phyloP scores from a whole-genome alignment of 1,140 invertebrate genomes.

The Alviniconcha marisindica region DNA sequence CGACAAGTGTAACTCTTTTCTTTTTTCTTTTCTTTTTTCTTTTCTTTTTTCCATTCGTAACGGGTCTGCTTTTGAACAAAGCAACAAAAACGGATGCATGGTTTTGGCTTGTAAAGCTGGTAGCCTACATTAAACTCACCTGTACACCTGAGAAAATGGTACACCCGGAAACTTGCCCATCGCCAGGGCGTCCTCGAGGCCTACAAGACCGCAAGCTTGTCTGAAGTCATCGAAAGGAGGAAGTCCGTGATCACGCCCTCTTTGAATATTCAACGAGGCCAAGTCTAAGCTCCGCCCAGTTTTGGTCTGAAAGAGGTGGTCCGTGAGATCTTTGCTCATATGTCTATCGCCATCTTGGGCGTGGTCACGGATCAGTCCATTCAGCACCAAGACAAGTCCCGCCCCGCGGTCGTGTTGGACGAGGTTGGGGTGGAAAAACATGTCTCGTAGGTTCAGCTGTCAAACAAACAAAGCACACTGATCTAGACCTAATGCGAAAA shows the following conservation, averaged over 20 bases:
- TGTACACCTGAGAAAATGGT: conserved; percentile 62
- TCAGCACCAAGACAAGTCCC: not conserved
- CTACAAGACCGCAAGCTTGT: conserved; percentile 71
- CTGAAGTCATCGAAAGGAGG: conserved; percentile 72
- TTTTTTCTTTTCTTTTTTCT: too few species aligned
- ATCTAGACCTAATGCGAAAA: too few species aligned
- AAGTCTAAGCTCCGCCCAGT: conserved; percentile 69
- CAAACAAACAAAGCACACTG: not conserved
- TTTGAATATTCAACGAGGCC: conserved; percentile 81
- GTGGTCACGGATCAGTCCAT: conserved; percentile 29
- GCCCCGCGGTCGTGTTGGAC: not conserved
- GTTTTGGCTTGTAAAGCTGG: too few species aligned
- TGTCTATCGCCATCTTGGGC: conserved; percentile 49
- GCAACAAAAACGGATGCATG: too few species aligned
- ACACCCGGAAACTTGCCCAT: not conserved
- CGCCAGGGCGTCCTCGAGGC: conserved; percentile 81
- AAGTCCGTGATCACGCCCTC: conserved; percentile 90
- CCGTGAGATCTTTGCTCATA: conserved; percentile 50
- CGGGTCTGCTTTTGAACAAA: too few species aligned
- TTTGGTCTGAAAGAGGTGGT: conserved; percentile 60
- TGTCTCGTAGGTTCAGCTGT: conserved; percentile 8
- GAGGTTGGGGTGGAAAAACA: conserved; percentile 23
- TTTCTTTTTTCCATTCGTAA: too few species aligned
- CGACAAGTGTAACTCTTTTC: too few species aligned
- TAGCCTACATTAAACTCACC: conserved; percentile 22